Conservation (phyloP, 2,888 invertebrate genomes). For the Oasisia sp. region DNA sequence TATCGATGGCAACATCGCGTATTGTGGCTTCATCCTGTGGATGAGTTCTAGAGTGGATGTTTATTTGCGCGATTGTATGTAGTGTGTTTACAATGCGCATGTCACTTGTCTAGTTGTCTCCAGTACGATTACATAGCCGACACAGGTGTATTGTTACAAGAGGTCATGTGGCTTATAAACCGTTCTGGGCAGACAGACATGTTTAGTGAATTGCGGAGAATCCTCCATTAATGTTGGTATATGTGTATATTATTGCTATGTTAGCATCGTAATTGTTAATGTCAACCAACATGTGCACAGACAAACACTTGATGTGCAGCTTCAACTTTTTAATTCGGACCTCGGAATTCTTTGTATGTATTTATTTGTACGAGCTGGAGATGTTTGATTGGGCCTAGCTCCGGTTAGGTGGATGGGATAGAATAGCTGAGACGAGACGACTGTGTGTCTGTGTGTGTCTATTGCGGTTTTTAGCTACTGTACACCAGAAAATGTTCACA, state of each 20-base stretch:
- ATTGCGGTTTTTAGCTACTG: too few relatives aligned
- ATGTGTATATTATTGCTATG: not conserved
- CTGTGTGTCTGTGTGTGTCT: too few relatives aligned
- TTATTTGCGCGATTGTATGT: not conserved
- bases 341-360: not conserved
- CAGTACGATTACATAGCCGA: not conserved
- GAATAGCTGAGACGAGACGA: not conserved
- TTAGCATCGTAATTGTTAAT: not conserved
- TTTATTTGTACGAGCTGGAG: not conserved
- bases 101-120: slow-evolving; percentile 1
- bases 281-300: not conserved
- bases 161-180: not conserved
- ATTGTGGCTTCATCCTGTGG: slow-evolving; percentile 1
- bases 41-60: not conserved
- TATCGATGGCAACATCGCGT: not conserved
- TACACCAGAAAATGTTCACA: too few relatives aligned
- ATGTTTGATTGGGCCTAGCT: not conserved
- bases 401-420: not conserved
- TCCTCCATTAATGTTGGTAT: not conserved
- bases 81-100: not conserved
- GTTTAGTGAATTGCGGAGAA: not conserved
- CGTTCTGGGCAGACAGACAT: not conserved
- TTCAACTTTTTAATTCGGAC: not conserved
- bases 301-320: too few relatives aligned
- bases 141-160: not conserved